These are phyloP conservation scores for Bufotes viridis DNA, from an alignment of 2,797 vertebrate genomes.

Conservation along the genomic window DNA sequence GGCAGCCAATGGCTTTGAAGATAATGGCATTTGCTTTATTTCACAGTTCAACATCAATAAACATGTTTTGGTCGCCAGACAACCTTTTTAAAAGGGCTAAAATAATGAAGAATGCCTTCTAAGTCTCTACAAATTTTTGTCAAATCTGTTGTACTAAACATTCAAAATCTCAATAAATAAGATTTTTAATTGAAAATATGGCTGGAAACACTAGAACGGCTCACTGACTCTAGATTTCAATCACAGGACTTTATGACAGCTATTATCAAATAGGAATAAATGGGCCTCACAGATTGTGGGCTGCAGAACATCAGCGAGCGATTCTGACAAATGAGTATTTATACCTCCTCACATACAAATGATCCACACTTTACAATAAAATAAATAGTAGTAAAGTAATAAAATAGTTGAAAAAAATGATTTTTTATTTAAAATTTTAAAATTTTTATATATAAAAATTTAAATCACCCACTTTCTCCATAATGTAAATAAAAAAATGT, in stretches of 20 bases:
- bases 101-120: neutral
- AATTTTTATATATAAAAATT: no score
- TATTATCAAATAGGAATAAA: neutral
- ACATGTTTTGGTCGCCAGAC: no score
- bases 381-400: no score
- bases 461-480: no score
- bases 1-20: no score
- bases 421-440: no score
- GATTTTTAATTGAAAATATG: neutral
- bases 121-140: neutral
- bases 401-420: no score
- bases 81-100: neutral
- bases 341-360: constrained; percentile 24
- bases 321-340: constrained; percentile 11
- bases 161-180: neutral
- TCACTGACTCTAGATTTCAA: neutral
- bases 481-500: no score
- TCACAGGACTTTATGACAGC: neutral
- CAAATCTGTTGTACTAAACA: neutral
- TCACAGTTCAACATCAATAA: no score
- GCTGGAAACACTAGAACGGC: neutral
- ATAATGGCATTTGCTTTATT: no score
- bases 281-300: neutral
- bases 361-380: constrained; percentile 30
- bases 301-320: neutral